Base-by-base conservation (phyloP, 1,140 invertebrate species). In the Agraylea sexmaculata region DNA sequence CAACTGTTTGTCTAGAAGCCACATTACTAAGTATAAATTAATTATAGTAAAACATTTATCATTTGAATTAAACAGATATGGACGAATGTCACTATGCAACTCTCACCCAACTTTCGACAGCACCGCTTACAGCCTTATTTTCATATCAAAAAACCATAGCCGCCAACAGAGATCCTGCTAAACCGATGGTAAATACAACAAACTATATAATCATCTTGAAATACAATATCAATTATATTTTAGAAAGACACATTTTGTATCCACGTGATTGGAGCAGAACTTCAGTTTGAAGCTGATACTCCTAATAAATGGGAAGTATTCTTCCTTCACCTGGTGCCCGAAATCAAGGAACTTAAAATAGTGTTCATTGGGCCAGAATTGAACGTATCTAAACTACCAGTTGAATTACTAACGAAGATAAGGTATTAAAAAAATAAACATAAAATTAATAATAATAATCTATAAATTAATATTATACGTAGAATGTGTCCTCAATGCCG, bases 221-320 rank as follows among this genome's bases (percentile, higher is more conserved):
- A n/a, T n/a, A n/a, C n/a, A n/a, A n/a, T n/a, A n/a, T n/a, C n/a
- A n/a, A n/a, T n/a, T n/a, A n/a, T n/a, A 31, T 56, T 60, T 19
- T 48, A 67, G 64, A 60, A 54, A 31, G 37, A 54, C 1, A 49
- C 48, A 3, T 54, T 74, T 4, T 64, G 56, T 0, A 55, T 79
- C 21, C 74, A 78, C 43, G 49, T 75, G 8, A 60, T 78, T 15
- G 77, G 78, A 0, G 77, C 78, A 0, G 80, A 83, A 51, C 64
- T 79, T 13, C 75, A 79, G 25, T 82, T 78, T 45, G 80, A 83
- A 55, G 76, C 75, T 2, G 69, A 77, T 37, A 63, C 68, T 29
- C 47, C 81, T 1, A 62, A 69, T 19, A 78, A 78, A 33, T 83
- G 80, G 80, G 80, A 83, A 51, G 64, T 71, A 18, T 69, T 80